These are phyloP conservation scores for Enteromius radiatus DNA, from an alignment of 2,797 vertebrate genomes.

Conservation along the genomic window DNA sequence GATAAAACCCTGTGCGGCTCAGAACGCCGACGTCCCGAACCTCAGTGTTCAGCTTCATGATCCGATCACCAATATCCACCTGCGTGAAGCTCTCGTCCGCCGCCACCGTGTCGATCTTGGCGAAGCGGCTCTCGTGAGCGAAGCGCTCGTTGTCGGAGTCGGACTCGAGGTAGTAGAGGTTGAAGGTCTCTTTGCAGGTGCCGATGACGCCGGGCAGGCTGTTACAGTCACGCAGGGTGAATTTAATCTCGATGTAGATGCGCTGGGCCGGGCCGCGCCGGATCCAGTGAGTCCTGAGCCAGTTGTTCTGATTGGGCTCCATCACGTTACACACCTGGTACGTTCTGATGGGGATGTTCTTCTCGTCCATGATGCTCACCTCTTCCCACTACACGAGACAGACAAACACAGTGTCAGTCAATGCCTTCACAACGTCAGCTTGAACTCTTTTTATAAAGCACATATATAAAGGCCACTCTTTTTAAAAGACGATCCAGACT, in stretches of 20 bases:
- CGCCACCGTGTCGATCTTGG: slow-evolving; percentile 95
- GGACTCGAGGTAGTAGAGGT: slow-evolving; percentile 95
- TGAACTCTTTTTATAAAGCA: not conserved
- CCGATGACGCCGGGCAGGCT: slow-evolving; percentile 96
- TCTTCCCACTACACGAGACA: slow-evolving; percentile 90
- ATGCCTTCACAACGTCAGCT: not conserved
- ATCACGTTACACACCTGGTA: slow-evolving; percentile 99
- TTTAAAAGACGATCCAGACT: not conserved
- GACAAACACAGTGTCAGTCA: slow-evolving; percentile 5
- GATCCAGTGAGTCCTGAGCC: slow-evolving; percentile 98
- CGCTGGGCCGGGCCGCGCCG: slow-evolving; percentile 90
- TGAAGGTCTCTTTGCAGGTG: slow-evolving; percentile 98
- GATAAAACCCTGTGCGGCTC: slow-evolving; percentile 91
- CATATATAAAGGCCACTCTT: too few species aligned
- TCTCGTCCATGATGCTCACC: slow-evolving; percentile 99
- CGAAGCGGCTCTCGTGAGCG: slow-evolving; percentile 91
- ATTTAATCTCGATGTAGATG: slow-evolving; percentile 97
- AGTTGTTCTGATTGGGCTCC: slow-evolving; percentile 97
- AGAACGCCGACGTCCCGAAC: slow-evolving; percentile 91
- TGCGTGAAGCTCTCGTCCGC: slow-evolving; percentile 99
- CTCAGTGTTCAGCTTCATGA: slow-evolving; percentile 98
- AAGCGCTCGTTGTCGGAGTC: slow-evolving; percentile 93
- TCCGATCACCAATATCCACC: slow-evolving; percentile 96
- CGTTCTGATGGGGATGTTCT: slow-evolving; percentile 96
- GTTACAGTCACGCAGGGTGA: slow-evolving; percentile 97